Conservation (phyloP, 2,888 invertebrate genomes). For the Perithous albicinctus region DNA sequence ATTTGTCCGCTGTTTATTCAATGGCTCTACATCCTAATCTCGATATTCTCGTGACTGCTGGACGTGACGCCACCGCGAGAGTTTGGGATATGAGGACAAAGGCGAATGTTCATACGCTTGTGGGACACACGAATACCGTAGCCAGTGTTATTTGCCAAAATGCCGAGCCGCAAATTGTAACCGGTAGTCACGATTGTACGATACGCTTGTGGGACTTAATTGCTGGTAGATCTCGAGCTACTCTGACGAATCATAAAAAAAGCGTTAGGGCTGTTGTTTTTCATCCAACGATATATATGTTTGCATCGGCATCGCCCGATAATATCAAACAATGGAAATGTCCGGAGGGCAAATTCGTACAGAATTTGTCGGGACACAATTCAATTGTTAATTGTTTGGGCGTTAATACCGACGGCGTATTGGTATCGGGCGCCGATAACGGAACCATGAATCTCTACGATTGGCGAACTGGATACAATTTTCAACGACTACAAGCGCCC, state of each 20-base stretch:
- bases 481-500: conserved; percentile 96
- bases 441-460: conserved; percentile 99
- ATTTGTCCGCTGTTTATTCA: conserved; percentile 97
- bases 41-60: conserved; percentile 97
- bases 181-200: conserved; percentile 98
- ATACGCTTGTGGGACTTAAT: conserved; percentile 99
- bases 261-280: conserved; percentile 93
- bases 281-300: conserved; percentile 94
- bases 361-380: conserved; percentile 98
- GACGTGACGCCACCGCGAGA: conserved; percentile 97
- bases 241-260: conserved; percentile 99
- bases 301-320: conserved; percentile 99
- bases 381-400: conserved; percentile 99
- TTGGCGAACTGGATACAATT: conserved; percentile 99
- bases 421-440: conserved; percentile 99
- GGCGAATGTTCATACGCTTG: conserved; percentile 98
- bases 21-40: conserved; percentile 97
- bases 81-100: conserved; percentile 99
- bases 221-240: conserved; percentile 96
- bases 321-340: conserved; percentile 99
- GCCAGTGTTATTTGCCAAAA: conserved; percentile 97
- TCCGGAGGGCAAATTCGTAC: conserved; percentile 98
- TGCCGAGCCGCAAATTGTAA: conserved; percentile 97
- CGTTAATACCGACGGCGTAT: conserved; percentile 96
- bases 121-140: conserved; percentile 98